Evolutionary conservation across 2,113 vertebrate species (phyloP), one percentile per base, ranked within the genome.

Genomic region (Guaruba guarouba): DNA sequence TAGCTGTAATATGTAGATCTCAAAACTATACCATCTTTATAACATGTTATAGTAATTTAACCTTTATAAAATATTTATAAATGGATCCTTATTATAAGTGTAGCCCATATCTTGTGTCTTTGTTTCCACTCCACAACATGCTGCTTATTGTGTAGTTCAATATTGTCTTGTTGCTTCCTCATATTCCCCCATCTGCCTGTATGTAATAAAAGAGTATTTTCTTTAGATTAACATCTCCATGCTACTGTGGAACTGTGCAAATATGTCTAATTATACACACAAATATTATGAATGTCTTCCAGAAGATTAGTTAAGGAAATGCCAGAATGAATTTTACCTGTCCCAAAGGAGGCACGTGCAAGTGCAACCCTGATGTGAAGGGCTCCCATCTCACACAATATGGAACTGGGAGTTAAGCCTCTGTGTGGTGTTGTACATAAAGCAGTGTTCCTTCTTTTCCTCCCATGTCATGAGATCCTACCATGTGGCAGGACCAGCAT

Each of bases 1-100:
- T 31, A 85, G n/a, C 44, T 73, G 22, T 73, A 59, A 55, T 73
- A 57, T 37, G 33, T 74, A 80, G 81, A 62, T 81, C 74, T 92
- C 85, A 15, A 12, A 86, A 77, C 71, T 37, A 28, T 46, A 74
- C 57, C 5, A 5, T 94, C 33, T 78, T 86, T 85, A 22, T 62
- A 87, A 52, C 28, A 54, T 73, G 44, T 52, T 92, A 39, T 27
- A 59, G 49, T 79, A 7, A 67, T 93, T 90, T 94, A 91, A 46
- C 28, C 52, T 90, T 94, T 91, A 85, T 93, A 75, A 94, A 78
- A 64, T 76, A 87, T 76, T 79, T 91, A 23, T 54, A 76, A 85
- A 57, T 68, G n/a, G 9, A 95, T 43, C 59, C 5, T 89, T 66
- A 37, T 44, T 70, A 6, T 61, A 75, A 62, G 9, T 19, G 15